phyloP scores from a whole-genome alignment of 2,797 vertebrate genomes.

The Poecilia velifera region DNA sequence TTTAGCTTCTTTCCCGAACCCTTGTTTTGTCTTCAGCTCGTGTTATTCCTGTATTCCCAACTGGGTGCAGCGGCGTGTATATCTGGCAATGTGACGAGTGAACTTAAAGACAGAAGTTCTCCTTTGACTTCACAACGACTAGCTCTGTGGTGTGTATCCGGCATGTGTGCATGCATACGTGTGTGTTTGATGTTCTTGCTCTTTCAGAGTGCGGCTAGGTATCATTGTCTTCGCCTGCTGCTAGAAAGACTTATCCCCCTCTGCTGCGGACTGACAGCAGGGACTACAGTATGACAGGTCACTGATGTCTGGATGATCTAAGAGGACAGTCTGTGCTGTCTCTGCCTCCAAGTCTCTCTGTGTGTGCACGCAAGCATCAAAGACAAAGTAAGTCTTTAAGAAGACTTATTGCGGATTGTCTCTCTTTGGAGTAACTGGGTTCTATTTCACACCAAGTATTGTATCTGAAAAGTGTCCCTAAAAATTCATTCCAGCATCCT shows the following conservation, averaged over 20 bases:
- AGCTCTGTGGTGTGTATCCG: conserved; percentile 43
- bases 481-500: conserved; percentile 4
- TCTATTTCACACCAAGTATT: conserved; percentile 1
- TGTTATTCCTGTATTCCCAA: conserved; percentile 45
- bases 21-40: conserved; percentile 20
- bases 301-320: conserved; percentile 69
- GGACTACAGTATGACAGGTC: conserved; percentile 62
- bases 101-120: conserved; percentile 52
- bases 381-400: conserved; percentile 25
- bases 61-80: conserved; percentile 37
- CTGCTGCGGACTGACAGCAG: conserved; percentile 54
- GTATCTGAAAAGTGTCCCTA: conserved; percentile 11
- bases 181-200: conserved; percentile 51
- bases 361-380: conserved; percentile 17
- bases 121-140: conserved; percentile 46
- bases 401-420: conserved; percentile 19
- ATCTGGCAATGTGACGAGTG: conserved; percentile 41
- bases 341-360: conserved; percentile 2
- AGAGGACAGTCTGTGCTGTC: conserved; percentile 47
- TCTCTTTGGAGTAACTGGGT: conserved; percentile 18
- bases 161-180: conserved; percentile 14
- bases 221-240: conserved; percentile 57
- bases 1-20: conserved; percentile 27
- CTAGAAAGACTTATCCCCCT: conserved; percentile 58
- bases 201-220: conserved; percentile 32